A percentile compares a stretch with the other conserved stretches of the same genome.
Evolutionary conservation across 2,888 invertebrate genomes (phyloP).

Genomic region (Lasioglossum vierecki): DNA sequence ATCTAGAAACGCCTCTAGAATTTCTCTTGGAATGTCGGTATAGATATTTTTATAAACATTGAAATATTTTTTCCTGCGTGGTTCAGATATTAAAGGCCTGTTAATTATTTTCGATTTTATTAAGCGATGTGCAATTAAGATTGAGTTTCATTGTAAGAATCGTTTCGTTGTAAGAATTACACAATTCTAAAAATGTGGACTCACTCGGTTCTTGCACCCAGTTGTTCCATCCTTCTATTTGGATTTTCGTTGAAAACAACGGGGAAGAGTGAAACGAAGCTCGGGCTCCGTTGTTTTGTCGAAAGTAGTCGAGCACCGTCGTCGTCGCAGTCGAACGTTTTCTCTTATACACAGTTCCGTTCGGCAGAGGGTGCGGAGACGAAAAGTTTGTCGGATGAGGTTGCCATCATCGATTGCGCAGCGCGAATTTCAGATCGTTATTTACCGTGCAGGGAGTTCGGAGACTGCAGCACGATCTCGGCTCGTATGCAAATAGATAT

Average conservation of each 20-base stretch:
- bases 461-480: conserved; percentile 51
- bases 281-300: background rate
- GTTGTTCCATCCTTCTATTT: too few relatives aligned
- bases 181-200: too few relatives aligned
- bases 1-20: background rate
- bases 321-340: background rate
- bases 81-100: too few relatives aligned
- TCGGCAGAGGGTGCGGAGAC: background rate
- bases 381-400: conserved; percentile 23
- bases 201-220: background rate
- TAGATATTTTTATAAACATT: too few relatives aligned
- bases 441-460: conserved; percentile 62
- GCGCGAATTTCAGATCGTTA: conserved; percentile 65
- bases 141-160: too few relatives aligned
- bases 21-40: background rate
- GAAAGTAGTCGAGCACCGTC: background rate
- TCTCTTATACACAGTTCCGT: background rate
- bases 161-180: too few relatives aligned
- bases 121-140: too few relatives aligned
- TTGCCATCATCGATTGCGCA: conserved; percentile 36
- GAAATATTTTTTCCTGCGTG: too few relatives aligned
- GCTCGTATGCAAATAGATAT: conserved; percentile 73
- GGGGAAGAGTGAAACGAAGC: background rate
- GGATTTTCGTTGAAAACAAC: too few relatives aligned
- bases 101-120: too few relatives aligned